phyloP scores from a whole-genome alignment of 2,113 vertebrate species.

The Trochalopteron elliotii region DNA sequence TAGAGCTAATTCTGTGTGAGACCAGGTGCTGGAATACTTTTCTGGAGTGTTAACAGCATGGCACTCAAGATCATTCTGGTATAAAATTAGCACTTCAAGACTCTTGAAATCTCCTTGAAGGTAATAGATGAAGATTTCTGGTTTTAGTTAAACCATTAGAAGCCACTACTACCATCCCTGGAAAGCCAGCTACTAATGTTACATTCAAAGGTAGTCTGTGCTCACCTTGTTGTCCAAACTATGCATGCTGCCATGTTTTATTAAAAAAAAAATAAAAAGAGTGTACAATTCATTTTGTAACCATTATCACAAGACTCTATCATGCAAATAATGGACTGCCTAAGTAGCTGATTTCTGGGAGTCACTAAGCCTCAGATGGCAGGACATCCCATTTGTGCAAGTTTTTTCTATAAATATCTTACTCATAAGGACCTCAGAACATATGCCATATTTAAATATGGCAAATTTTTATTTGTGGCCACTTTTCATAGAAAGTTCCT shows the following conservation, averaged over 20 bases:
- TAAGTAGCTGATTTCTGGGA: constrained; percentile 12
- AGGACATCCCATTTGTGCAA: background rate
- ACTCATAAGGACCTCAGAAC: background rate
- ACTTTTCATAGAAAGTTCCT: background rate
- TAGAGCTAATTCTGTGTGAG: constrained; percentile 10
- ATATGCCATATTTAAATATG: background rate
- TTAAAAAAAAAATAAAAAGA: background rate
- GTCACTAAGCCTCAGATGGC: background rate
- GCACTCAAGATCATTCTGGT: constrained; percentile 15
- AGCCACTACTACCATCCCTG: background rate
- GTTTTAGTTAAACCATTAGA: background rate
- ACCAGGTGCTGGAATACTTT: constrained; percentile 23
- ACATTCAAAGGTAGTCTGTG: background rate
- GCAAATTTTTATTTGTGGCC: background rate
- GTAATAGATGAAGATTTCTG: background rate
- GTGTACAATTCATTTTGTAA: background rate
- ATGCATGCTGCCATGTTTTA: background rate
- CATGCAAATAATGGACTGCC: background rate
- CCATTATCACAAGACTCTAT: background rate
- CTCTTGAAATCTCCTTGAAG: background rate
- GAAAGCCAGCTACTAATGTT: background rate
- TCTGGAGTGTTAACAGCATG: constrained; percentile 3
- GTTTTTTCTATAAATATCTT: background rate
- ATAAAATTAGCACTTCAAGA: constrained; percentile 24
- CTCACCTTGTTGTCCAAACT: background rate